Conservation (phyloP, 2,888 invertebrate species). For the Yponomeuta plumbellus region DNA sequence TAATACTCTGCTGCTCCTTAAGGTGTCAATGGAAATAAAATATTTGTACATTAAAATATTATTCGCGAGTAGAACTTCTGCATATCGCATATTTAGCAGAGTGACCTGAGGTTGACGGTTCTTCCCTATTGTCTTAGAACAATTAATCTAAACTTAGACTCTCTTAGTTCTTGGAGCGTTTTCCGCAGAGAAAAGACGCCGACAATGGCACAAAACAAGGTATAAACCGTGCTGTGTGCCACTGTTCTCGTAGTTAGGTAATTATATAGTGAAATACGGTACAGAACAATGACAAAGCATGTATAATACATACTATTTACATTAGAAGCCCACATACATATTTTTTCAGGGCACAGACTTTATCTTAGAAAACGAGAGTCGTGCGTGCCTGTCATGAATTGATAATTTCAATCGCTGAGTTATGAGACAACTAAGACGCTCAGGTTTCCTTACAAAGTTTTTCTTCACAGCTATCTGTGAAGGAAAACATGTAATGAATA, state of each 20-base stretch:
- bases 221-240: neutral
- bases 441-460: too few relatives aligned
- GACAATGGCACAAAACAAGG: neutral
- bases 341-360: too few relatives aligned
- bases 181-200: neutral
- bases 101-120: conserved; percentile 10
- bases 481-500: too few relatives aligned
- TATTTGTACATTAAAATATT: too few relatives aligned
- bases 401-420: too few relatives aligned
- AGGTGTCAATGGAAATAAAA: too few relatives aligned
- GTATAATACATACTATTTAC: neutral
- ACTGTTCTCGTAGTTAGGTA: neutral
- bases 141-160: conserved; percentile 16
- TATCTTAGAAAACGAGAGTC: too few relatives aligned
- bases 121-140: conserved; percentile 14
- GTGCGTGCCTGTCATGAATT: too few relatives aligned
- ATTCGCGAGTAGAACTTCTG: neutral
- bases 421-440: too few relatives aligned
- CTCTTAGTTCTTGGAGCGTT: neutral
- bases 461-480: too few relatives aligned
- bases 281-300: neutral
- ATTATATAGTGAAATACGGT: neutral
- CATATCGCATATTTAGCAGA: neutral
- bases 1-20: too few relatives aligned
- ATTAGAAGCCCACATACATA: neutral